These are phyloP conservation scores for Lissonota sp. DNA, from an alignment of 2,888 invertebrate species.

Conservation along the genomic window DNA sequence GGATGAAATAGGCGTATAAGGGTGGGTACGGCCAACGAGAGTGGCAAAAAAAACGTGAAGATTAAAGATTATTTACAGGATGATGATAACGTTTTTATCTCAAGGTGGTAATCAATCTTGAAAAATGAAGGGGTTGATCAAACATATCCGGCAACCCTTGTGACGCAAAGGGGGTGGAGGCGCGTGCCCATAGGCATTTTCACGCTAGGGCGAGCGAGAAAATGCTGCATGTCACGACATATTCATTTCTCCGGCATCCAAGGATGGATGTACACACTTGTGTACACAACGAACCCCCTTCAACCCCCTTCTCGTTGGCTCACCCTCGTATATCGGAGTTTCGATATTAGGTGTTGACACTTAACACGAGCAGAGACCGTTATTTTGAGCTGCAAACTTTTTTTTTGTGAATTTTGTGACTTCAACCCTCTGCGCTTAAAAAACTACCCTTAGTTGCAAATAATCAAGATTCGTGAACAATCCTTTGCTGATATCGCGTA, in stretches of 20 bases:
- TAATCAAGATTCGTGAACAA: too few relatives aligned
- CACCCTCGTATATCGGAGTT: too few relatives aligned
- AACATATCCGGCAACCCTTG: conserved; percentile 49
- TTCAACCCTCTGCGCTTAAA: too few relatives aligned
- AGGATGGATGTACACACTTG: conserved; percentile 53
- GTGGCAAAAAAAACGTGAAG: conserved; percentile 55
- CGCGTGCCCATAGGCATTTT: conserved; percentile 74
- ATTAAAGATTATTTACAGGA: conserved; percentile 82
- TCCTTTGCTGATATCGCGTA: too few relatives aligned
- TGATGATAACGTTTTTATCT: conserved; percentile 82
- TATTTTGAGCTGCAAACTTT: too few relatives aligned
- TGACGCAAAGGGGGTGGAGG: background rate
- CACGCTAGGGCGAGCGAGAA: conserved; percentile 79
- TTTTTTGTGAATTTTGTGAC: too few relatives aligned
- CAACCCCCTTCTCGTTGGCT: background rate
- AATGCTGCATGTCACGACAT: conserved; percentile 81
- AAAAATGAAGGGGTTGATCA: conserved; percentile 73
- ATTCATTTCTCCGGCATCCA: conserved; percentile 78
- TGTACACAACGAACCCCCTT: background rate
- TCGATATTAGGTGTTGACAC: too few relatives aligned
- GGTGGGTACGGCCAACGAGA: too few relatives aligned
- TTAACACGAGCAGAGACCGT: too few relatives aligned
- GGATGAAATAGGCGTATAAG: too few relatives aligned
- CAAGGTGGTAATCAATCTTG: conserved; percentile 77
- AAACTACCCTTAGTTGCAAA: too few relatives aligned